Percentiles rank a stretch among this genome's conserved stretches.
These are phyloP conservation scores for Didymodactylos carnosus DNA, from an alignment of 2,888 invertebrate genomes.

Conservation along the genomic window DNA sequence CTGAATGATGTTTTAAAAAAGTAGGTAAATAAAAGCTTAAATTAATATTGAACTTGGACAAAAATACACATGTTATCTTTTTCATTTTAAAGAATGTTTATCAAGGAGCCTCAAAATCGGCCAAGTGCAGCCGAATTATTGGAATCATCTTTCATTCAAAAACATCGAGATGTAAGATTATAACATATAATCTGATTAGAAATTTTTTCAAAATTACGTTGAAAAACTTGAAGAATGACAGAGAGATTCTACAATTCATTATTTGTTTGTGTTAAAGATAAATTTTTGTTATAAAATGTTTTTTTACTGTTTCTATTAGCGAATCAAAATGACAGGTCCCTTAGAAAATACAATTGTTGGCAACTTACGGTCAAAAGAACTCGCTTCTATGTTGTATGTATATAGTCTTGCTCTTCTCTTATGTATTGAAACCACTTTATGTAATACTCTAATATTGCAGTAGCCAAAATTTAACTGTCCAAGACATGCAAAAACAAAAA, in stretches of 20 bases:
- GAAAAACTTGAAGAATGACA: no score
- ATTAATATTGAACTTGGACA: neutral
- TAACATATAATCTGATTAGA: neutral
- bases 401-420: neutral
- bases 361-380: neutral
- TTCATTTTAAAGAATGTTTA: conserved; percentile 24
- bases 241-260: no score
- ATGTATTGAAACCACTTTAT: neutral
- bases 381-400: neutral
- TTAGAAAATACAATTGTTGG: neutral
- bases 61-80: no score
- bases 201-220: neutral
- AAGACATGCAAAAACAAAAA: neutral
- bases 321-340: neutral
- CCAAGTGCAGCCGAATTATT: conserved; percentile 28
- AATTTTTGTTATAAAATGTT: no score
- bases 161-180: conserved; percentile 21
- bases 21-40: conserved; percentile 24
- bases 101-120: conserved; percentile 27
- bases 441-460: neutral
- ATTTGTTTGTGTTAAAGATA: no score
- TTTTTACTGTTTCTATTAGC: neutral
- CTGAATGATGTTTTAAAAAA: conserved; percentile 25
- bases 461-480: no score
- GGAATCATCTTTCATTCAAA: conserved; percentile 24